These are phyloP conservation scores for Mesochorus sp. DNA, from an alignment of 2,888 invertebrate species.

Conservation along the genomic window DNA sequence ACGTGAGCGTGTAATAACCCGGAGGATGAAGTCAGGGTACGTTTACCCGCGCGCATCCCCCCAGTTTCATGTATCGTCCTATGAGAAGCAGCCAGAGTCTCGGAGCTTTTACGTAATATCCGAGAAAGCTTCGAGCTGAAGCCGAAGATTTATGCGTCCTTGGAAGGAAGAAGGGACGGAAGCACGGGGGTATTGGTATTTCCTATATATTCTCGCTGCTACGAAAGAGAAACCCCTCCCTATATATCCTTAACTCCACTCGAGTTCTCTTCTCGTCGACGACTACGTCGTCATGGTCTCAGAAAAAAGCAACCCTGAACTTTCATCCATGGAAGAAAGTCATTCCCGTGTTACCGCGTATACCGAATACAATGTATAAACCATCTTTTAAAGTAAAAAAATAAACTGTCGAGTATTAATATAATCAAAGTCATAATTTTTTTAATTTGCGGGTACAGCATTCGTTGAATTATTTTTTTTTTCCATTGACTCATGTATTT, in stretches of 20 bases:
- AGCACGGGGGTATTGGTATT: conserved; percentile 78
- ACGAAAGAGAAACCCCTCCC: conserved; percentile 46
- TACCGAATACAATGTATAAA: not conserved
- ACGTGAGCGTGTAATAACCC: conserved; percentile 61
- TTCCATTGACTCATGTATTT: too few species aligned
- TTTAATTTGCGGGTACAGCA: too few species aligned
- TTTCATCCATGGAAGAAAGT: not conserved
- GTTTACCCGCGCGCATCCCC: not conserved
- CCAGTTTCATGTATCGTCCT: conserved; percentile 31
- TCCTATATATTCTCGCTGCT: conserved; percentile 71
- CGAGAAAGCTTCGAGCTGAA: conserved; percentile 65
- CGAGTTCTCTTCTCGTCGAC: conserved; percentile 68
- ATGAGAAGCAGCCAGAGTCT: conserved; percentile 17
- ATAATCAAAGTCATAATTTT: too few species aligned
- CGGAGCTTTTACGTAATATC: conserved; percentile 74
- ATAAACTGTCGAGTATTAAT: too few species aligned
- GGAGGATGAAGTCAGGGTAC: conserved; percentile 40
- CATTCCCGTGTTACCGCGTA: not conserved
- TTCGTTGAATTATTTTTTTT: too few species aligned
- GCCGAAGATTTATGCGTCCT: conserved; percentile 77
- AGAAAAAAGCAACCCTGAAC: conserved; percentile 1
- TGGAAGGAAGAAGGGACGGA: conserved; percentile 74
- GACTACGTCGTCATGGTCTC: conserved; percentile 45
- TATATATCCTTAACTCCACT: conserved; percentile 74
- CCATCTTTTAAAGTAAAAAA: too few species aligned